Evolutionary conservation across 64 coral and sea anemone genomes (phyloP).

Genomic region (Montipora foliosa): DNA sequence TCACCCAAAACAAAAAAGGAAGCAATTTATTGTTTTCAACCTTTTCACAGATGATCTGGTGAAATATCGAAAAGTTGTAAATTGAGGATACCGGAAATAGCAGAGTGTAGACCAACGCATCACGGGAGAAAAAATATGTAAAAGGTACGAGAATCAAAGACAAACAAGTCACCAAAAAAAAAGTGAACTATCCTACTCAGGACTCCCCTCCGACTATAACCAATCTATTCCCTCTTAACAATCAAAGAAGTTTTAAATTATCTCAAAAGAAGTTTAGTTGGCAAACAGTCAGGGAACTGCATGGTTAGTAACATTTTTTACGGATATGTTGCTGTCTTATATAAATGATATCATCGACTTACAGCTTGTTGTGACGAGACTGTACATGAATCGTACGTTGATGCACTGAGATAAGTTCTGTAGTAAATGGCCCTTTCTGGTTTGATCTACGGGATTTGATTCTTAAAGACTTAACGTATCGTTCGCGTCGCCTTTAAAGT

Average conservation of each 20-base stretch:
- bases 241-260: background rate
- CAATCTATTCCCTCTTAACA: background rate
- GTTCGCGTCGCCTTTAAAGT: background rate
- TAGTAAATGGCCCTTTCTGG: background rate
- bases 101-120: background rate
- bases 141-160: slow-evolving; percentile 28
- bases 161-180: background rate
- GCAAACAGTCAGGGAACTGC: background rate
- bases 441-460: background rate
- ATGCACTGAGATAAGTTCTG: background rate
- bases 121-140: background rate
- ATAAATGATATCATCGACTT: background rate
- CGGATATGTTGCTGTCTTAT: background rate
- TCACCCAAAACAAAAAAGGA: slow-evolving; percentile 1
- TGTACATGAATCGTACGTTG: background rate
- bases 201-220: slow-evolving; percentile 13
- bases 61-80: background rate
- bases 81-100: slow-evolving; percentile 28
- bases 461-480: background rate
- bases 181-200: background rate
- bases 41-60: background rate
- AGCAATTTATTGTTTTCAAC: background rate
- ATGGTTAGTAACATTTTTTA: slow-evolving; percentile 20
- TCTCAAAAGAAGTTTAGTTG: background rate
- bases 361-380: slow-evolving; percentile 18